These are phyloP conservation scores for Characodon lateralis DNA, from an alignment of 2,797 vertebrate species.

Conservation along the genomic window DNA sequence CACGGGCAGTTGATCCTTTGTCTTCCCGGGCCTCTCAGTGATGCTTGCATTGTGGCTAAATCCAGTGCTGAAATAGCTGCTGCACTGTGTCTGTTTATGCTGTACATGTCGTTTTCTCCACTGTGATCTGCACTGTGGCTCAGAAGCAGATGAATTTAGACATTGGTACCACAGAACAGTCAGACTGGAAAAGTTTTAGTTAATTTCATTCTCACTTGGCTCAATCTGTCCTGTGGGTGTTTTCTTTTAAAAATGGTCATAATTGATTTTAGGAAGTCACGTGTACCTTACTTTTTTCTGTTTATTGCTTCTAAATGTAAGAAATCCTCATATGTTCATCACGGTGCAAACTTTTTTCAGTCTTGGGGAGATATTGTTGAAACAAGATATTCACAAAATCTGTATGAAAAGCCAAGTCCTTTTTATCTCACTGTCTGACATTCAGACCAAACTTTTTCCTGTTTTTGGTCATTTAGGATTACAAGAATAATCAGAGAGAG, in stretches of 20 bases:
- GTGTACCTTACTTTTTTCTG: constrained; percentile 2
- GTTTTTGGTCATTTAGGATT: neutral
- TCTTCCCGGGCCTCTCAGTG: constrained; percentile 53
- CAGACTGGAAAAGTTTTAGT: constrained; percentile 8
- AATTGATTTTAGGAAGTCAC: constrained; percentile 25
- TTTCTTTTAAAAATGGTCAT: neutral
- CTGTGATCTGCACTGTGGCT: constrained; percentile 9
- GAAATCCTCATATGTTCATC: neutral
- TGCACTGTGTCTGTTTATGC: constrained; percentile 35
- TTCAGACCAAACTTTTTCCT: neutral
- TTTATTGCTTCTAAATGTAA: constrained; percentile 26
- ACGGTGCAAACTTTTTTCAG: neutral
- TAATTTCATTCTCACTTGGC: neutral
- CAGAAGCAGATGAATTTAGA: constrained; percentile 30
- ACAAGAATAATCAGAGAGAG: neutral
- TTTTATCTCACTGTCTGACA: neutral
- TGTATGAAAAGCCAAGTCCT: neutral
- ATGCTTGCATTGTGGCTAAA: constrained; percentile 67
- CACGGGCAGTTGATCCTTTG: constrained; percentile 63
- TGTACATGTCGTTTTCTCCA: constrained; percentile 20
- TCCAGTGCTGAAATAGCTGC: constrained; percentile 63
- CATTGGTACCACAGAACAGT: neutral
- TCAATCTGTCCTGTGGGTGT: neutral
- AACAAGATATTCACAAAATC: too few species aligned
- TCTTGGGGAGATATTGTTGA: neutral